Conservation (phyloP, 1,140 invertebrate genomes). For the Phthorimaea operculella region DNA sequence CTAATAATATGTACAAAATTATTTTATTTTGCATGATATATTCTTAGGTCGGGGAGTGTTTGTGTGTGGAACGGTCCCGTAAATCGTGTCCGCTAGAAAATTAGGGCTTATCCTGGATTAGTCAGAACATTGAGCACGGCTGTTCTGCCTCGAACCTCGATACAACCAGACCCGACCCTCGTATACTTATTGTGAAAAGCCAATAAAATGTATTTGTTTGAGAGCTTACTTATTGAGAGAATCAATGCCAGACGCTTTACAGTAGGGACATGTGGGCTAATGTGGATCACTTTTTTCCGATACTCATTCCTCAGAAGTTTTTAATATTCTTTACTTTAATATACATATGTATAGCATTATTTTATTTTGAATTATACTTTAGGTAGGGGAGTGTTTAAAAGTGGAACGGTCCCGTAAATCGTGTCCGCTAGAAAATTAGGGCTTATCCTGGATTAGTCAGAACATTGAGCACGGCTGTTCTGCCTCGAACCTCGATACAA, state of each 20-base stretch:
- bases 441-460: slow-evolving; percentile 25
- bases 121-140: slow-evolving; percentile 22
- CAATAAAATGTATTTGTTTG: too few species aligned
- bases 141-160: neutral
- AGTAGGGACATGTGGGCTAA: too few species aligned
- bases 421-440: slow-evolving; percentile 23
- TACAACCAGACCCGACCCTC: too few species aligned
- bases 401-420: slow-evolving; percentile 24
- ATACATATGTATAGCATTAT: too few species aligned
- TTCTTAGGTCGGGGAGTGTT: neutral
- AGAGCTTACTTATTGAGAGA: too few species aligned
- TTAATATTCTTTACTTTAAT: too few species aligned
- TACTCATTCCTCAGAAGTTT: too few species aligned
- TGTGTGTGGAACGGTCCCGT: too few species aligned
- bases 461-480: slow-evolving; percentile 19
- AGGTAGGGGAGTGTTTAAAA: neutral
- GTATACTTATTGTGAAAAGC: neutral
- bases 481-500: neutral
- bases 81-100: slow-evolving; percentile 23
- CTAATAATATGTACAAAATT: too few species aligned
- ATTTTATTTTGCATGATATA: too few species aligned
- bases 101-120: slow-evolving; percentile 27
- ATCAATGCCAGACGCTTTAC: too few species aligned
- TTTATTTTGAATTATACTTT: neutral
- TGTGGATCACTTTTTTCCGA: too few species aligned